These are phyloP conservation scores for Fulica atra DNA, from an alignment of 2,113 vertebrate species.

Conservation along the genomic window DNA sequence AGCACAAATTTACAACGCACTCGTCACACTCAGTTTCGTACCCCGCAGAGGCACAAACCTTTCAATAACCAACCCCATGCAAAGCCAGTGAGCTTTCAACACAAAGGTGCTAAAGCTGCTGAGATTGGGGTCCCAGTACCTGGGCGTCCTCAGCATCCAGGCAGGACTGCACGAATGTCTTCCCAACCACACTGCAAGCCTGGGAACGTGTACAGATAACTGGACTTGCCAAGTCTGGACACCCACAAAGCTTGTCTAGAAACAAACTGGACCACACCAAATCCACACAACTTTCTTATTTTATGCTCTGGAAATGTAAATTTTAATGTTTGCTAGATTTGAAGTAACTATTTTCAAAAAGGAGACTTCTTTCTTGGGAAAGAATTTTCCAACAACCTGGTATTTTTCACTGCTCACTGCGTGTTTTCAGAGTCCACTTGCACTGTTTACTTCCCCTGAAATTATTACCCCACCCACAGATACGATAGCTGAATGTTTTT, in stretches of 20 bases:
- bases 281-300: not conserved
- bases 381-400: not conserved
- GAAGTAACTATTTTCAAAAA: not conserved
- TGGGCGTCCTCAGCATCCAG: not conserved
- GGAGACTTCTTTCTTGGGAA: not conserved
- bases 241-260: not conserved
- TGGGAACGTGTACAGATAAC: rapidly evolving
- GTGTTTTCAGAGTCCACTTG: not conserved
- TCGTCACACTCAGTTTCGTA: not conserved
- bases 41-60: rapidly evolving
- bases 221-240: not conserved
- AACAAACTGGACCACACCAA: not conserved
- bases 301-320: not conserved
- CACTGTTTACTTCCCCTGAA: slow-evolving; percentile 26
- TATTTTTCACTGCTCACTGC: not conserved
- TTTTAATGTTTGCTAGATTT: not conserved
- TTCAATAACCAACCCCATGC: not conserved
- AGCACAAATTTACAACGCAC: not conserved
- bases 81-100: not conserved
- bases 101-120: not conserved
- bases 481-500: not conserved
- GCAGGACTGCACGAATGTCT: rapidly evolving
- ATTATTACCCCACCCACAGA: slow-evolving; percentile 34
- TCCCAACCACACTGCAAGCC: not conserved
- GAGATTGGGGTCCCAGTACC: not conserved